Evolutionary conservation across 2,888 invertebrate species (phyloP).

Genomic region (Apomyelois bistriatella): DNA sequence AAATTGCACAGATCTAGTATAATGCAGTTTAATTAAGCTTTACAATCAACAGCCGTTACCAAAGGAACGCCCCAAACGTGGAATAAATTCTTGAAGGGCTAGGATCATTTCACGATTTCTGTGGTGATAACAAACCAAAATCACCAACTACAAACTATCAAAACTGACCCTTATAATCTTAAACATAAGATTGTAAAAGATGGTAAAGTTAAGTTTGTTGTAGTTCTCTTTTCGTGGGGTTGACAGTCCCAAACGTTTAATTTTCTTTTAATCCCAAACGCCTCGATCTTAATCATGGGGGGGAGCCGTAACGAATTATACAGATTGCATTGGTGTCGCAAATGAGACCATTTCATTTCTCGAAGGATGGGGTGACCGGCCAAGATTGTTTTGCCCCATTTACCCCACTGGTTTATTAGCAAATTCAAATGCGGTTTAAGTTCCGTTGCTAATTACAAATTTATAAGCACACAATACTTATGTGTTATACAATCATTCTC

Average conservation of each 20-base stretch:
- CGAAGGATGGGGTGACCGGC: slow-evolving; percentile 55
- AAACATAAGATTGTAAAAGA: slow-evolving; percentile 22
- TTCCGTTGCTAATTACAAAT: slow-evolving; percentile 10
- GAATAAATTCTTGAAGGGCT: slow-evolving; percentile 71
- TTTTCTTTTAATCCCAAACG: slow-evolving; percentile 78
- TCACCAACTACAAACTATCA: slow-evolving; percentile 10
- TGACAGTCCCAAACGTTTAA: slow-evolving; percentile 71
- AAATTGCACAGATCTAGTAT: slow-evolving; percentile 56
- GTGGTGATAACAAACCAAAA: slow-evolving; percentile 45
- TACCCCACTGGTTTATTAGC: slow-evolving; percentile 40
- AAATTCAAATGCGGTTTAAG: slow-evolving; percentile 13
- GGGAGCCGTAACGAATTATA: slow-evolving; percentile 75
- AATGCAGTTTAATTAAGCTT: slow-evolving; percentile 74
- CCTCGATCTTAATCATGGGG: slow-evolving; percentile 67
- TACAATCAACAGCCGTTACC: slow-evolving; percentile 73
- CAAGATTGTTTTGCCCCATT: slow-evolving; percentile 47
- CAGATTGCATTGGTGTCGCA: slow-evolving; percentile 76
- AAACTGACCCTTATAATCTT: slow-evolving; percentile 27
- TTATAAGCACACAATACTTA: neutral
- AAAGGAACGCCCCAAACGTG: slow-evolving; percentile 73
- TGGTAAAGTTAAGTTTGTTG: slow-evolving; percentile 23
- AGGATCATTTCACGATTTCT: slow-evolving; percentile 53
- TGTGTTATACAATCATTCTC: neutral
- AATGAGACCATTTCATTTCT: slow-evolving; percentile 75
- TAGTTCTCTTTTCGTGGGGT: slow-evolving; percentile 47